These are phyloP conservation scores for Agrotis puta DNA, from an alignment of 2,888 invertebrate species.

Conservation along the genomic window DNA sequence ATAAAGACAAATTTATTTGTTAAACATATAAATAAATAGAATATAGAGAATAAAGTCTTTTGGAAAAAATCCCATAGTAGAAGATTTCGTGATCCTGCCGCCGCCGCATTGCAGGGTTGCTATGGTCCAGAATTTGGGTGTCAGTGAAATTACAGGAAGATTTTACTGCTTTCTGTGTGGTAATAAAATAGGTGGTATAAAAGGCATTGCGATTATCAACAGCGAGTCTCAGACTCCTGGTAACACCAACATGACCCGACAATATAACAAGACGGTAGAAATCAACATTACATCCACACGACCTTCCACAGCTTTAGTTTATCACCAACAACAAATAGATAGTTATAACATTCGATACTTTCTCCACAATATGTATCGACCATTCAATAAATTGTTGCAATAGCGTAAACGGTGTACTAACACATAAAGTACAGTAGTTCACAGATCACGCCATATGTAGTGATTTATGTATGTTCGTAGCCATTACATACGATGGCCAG, in stretches of 20 bases:
- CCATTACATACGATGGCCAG: constrained; percentile 49
- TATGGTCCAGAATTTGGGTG: neutral
- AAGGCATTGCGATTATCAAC: too few relatives aligned
- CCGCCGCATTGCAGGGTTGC: neutral
- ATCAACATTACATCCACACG: constrained; percentile 16
- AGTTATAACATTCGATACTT: constrained; percentile 19
- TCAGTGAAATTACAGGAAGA: too few relatives aligned
- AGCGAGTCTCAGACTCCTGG: neutral
- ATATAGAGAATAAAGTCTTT: too few relatives aligned
- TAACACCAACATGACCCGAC: neutral
- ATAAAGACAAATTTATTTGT: too few relatives aligned
- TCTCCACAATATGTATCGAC: constrained; percentile 18
- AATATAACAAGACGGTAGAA: constrained; percentile 4
- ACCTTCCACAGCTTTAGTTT: constrained; percentile 20
- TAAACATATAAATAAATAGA: too few relatives aligned
- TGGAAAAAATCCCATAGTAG: too few relatives aligned
- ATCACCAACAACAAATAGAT: constrained; percentile 21
- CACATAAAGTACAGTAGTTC: constrained; percentile 45
- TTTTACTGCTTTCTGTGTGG: too few relatives aligned
- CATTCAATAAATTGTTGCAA: constrained; percentile 51
- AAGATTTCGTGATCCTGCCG: neutral
- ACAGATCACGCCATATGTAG: constrained; percentile 56
- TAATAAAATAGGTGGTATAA: too few relatives aligned
- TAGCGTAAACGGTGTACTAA: constrained; percentile 42
- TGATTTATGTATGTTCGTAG: constrained; percentile 49